Evolutionary conservation across 2,113 vertebrate genomes (phyloP).

Genomic region (Phalacrocorax pelagicus): DNA sequence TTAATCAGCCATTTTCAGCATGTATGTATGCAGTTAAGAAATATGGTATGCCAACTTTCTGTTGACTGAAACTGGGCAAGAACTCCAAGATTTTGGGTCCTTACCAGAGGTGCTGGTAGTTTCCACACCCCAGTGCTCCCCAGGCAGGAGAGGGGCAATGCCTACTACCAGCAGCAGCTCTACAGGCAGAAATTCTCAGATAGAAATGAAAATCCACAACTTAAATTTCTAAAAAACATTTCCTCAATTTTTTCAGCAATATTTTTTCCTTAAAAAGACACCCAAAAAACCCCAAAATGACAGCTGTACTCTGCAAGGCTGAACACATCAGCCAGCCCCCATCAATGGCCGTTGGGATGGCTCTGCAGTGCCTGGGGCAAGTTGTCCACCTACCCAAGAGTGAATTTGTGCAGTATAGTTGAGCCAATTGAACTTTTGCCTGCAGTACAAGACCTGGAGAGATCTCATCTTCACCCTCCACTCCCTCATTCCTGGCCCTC

Average conservation of each 20-base stretch:
- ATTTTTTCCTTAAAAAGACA: not conserved
- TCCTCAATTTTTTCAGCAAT: not conserved
- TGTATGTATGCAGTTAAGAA: not conserved
- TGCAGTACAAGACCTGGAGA: not conserved
- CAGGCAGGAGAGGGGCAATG: not conserved
- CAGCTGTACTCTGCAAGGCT: not conserved
- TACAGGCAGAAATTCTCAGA: not conserved
- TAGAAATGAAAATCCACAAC: not conserved
- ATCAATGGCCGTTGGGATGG: fast-evolving
- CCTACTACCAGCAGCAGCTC: not conserved
- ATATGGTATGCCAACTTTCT: not conserved
- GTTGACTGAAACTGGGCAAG: not conserved
- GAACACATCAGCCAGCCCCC: not conserved
- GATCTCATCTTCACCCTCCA: not conserved
- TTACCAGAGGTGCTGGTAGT: not conserved
- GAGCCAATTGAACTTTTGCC: not conserved
- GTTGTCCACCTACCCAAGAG: not conserved
- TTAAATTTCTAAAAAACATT: not conserved
- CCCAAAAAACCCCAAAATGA: not conserved
- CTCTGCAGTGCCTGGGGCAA: not conserved
- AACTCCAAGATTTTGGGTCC: not conserved
- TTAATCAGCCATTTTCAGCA: not conserved
- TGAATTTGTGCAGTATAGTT: not conserved
- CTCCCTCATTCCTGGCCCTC: not conserved
- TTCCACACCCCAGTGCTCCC: not conserved